Conservation (phyloP, 1,140 invertebrate genomes). For the Triops cancriformis region DNA sequence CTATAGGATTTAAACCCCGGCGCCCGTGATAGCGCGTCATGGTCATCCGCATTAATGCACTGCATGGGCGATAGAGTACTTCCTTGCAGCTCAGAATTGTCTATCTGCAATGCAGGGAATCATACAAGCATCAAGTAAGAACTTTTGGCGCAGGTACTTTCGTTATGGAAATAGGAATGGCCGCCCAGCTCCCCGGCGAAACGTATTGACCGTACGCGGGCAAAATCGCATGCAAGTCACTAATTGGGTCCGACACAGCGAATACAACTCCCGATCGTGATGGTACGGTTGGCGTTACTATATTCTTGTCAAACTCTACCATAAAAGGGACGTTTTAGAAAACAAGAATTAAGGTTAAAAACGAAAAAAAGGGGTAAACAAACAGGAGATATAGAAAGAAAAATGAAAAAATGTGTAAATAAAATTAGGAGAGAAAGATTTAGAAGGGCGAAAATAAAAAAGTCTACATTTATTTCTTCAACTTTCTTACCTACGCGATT, state of each 20-base stretch:
- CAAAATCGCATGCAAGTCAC: slow-evolving; percentile 2
- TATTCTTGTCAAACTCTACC: slow-evolving; percentile 6
- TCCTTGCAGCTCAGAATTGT: slow-evolving; percentile 19
- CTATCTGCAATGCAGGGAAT: background rate
- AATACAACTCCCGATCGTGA: slow-evolving; percentile 17
- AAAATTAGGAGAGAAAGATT: too few relatives aligned
- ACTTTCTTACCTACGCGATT: slow-evolving; percentile 20
- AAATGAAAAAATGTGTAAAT: too few relatives aligned
- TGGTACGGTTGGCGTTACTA: slow-evolving; percentile 17
- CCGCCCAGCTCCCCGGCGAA: slow-evolving; percentile 21
- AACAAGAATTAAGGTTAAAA: background rate
- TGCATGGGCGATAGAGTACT: slow-evolving; percentile 3
- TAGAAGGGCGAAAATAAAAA: too few relatives aligned
- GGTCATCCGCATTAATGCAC: background rate
- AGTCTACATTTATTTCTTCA: background rate
- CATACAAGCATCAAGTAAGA: background rate
- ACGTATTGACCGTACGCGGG: slow-evolving; percentile 11
- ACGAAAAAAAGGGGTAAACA: background rate
- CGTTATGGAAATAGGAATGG: slow-evolving; percentile 20
- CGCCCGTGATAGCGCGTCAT: background rate
- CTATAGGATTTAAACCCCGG: slow-evolving; percentile 21
- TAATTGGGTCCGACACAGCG: slow-evolving; percentile 16
- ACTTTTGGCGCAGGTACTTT: slow-evolving; percentile 6
- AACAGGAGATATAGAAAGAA: background rate
- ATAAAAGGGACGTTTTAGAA: too few relatives aligned